phyloP scores from a whole-genome alignment of 2,888 invertebrate genomes.

The Resseliella maxima region DNA sequence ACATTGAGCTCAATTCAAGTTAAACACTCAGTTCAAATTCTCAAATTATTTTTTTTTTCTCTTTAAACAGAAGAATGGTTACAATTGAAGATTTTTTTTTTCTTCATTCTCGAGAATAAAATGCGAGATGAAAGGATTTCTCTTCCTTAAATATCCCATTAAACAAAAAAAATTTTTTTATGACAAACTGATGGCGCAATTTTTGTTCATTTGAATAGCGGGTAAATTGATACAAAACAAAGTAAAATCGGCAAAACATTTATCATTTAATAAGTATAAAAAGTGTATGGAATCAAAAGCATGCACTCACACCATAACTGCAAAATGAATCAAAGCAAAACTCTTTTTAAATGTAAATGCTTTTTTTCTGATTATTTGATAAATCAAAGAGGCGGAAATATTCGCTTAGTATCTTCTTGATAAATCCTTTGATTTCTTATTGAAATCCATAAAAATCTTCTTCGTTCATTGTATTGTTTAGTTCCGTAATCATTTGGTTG shows the following conservation, averaged over 20 bases:
- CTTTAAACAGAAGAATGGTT: background rate
- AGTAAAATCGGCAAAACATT: slow-evolving; percentile 17
- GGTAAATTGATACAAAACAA: slow-evolving; percentile 41
- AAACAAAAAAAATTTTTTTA: slow-evolving; percentile 13
- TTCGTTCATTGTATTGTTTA: background rate
- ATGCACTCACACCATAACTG: background rate
- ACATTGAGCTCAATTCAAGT: background rate
- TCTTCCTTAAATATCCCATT: slow-evolving; percentile 38
- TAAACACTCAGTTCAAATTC: background rate
- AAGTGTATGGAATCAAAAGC: background rate
- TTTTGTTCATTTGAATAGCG: slow-evolving; percentile 3
- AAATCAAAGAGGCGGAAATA: slow-evolving; percentile 35
- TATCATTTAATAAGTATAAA: background rate
- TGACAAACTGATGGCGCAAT: background rate
- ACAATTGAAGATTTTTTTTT: background rate
- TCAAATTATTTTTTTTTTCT: background rate
- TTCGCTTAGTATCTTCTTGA: background rate
- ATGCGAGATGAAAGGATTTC: slow-evolving; percentile 22
- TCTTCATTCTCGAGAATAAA: background rate
- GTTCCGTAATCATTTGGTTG: slow-evolving; percentile 9
- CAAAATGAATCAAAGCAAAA: background rate
- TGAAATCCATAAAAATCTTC: slow-evolving; percentile 39
- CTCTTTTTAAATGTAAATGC: background rate
- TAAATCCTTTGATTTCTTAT: slow-evolving; percentile 29
- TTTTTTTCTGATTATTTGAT: background rate